These are phyloP conservation scores for Oasisia sp. DNA, from an alignment of 2,888 invertebrate species.

Conservation along the genomic window DNA sequence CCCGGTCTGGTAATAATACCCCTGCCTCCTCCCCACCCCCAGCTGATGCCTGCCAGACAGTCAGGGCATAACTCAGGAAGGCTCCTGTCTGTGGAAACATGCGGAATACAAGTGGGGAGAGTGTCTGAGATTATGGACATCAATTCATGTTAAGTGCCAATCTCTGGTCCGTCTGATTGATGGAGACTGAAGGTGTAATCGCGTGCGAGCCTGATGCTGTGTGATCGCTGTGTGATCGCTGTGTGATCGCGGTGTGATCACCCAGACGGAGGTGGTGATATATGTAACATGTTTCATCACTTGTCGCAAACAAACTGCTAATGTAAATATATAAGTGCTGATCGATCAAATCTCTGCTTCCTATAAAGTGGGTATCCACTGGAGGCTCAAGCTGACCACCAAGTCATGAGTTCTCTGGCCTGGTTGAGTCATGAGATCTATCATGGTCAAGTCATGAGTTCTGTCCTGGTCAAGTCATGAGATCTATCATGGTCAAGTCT, in stretches of 20 bases:
- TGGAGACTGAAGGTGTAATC: constrained; percentile 3
- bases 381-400: neutral
- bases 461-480: no score
- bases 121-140: neutral
- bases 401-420: neutral
- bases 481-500: no score
- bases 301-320: neutral
- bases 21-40: neutral
- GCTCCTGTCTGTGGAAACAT: neutral
- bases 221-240: neutral
- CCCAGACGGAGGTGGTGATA: neutral
- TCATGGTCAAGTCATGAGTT: no score
- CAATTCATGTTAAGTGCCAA: constrained; percentile 3
- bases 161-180: neutral
- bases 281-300: neutral
- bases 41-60: neutral
- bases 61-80: neutral
- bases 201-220: neutral
- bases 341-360: neutral
- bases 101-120: neutral
- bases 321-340: neutral
- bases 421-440: no score
- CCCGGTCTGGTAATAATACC: neutral
- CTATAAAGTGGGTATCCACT: neutral
- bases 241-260: neutral